Evolutionary conservation across 2,113 vertebrate genomes (phyloP).

Genomic region (Calonectris borealis): DNA sequence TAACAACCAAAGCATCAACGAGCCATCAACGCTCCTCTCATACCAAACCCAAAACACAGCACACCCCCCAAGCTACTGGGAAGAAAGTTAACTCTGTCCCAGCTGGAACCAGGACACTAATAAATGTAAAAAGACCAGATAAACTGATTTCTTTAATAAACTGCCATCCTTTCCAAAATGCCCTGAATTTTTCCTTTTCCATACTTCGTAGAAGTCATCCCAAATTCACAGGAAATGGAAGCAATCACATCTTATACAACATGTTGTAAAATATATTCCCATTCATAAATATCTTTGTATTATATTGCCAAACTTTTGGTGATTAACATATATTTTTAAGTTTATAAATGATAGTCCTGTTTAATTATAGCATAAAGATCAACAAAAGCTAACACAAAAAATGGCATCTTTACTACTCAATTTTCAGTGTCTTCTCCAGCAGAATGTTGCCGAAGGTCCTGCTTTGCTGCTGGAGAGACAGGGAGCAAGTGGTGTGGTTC

Average conservation of each 20-base stretch:
- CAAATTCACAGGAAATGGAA: background rate
- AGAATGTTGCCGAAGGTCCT: background rate
- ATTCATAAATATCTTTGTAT: background rate
- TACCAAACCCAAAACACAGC: too few relatives aligned
- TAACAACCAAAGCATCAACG: too few relatives aligned
- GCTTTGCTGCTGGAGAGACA: background rate
- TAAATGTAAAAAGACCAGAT: background rate
- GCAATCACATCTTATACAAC: background rate
- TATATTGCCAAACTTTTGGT: background rate
- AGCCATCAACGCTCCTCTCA: too few relatives aligned
- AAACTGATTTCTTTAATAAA: background rate
- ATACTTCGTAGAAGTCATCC: background rate
- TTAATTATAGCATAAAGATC: background rate
- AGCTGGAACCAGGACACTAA: background rate
- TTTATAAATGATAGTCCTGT: background rate
- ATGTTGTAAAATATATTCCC: background rate
- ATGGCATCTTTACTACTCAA: accelerated
- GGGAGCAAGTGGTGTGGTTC: background rate
- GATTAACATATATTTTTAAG: background rate
- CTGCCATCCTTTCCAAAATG: background rate
- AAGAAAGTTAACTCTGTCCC: too few relatives aligned
- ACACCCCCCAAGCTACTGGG: too few relatives aligned
- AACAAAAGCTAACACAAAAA: background rate
- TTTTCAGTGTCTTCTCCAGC: background rate
- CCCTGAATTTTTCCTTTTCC: background rate